phyloP scores from a whole-genome alignment of 2,888 invertebrate genomes.

The Lydus trimaculatus region DNA sequence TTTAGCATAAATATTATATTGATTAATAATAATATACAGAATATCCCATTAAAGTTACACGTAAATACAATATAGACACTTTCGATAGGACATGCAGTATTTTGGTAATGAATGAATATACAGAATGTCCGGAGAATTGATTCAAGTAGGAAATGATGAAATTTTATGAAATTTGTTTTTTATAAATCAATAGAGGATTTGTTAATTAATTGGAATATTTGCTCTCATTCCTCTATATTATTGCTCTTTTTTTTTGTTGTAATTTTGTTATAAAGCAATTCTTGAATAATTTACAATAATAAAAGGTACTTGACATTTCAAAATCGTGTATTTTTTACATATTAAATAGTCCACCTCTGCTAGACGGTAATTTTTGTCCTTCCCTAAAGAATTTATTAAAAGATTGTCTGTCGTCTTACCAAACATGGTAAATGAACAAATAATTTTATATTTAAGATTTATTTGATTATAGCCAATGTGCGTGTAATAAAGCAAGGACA shows the following conservation, averaged over 20 bases:
- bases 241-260: too few species aligned
- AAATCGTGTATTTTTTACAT: background rate
- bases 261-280: background rate
- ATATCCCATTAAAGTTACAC: background rate
- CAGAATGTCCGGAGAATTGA: too few species aligned
- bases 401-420: background rate
- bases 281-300: background rate
- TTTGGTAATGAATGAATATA: too few species aligned
- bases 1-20: background rate
- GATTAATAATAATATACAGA: background rate
- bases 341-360: slow-evolving; percentile 4
- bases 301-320: slow-evolving; percentile 1
- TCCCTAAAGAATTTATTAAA: background rate
- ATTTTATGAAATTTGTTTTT: background rate
- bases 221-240: too few species aligned
- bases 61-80: too few species aligned
- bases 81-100: too few species aligned
- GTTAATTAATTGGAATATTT: background rate
- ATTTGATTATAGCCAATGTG: background rate
- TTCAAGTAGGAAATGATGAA: background rate
- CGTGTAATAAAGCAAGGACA: background rate
- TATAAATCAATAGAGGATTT: background rate
- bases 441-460: background rate
- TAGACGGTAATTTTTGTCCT: background rate
- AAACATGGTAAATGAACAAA: too few species aligned